These are phyloP conservation scores for Acropternis orthonyx DNA, from an alignment of 2,797 vertebrate species.

Conservation along the genomic window DNA sequence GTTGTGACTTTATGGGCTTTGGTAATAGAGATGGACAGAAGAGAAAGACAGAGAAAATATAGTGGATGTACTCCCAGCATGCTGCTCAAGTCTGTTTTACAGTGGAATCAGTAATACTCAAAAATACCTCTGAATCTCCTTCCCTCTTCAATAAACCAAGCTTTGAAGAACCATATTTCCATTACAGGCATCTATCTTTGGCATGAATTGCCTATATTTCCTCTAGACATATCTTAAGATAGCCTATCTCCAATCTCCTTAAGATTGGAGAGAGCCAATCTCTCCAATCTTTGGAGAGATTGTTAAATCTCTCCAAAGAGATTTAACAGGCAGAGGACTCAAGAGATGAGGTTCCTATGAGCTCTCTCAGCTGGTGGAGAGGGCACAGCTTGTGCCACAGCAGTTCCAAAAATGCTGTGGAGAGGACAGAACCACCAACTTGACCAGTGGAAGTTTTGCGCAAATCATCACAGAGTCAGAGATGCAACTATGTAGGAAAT, in stretches of 20 bases:
- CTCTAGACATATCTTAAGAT: background rate
- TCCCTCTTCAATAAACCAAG: background rate
- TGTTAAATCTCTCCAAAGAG: no score
- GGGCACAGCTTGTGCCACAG: background rate
- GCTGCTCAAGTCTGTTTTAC: background rate
- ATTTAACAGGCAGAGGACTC: background rate
- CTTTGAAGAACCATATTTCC: background rate
- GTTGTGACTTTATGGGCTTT: background rate
- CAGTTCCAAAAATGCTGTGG: background rate
- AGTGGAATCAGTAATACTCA: background rate
- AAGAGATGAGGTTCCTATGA: background rate
- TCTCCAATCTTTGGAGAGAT: no score
- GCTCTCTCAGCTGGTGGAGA: background rate
- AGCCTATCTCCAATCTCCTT: background rate
- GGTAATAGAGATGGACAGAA: background rate
- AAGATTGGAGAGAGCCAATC: no score
- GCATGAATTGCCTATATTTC: background rate
- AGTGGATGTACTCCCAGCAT: background rate
- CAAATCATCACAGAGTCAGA: background rate
- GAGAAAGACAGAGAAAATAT: background rate
- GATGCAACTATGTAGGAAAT: background rate
- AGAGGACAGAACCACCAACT: background rate
- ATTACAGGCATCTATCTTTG: background rate
- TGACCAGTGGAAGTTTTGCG: fast-evolving
- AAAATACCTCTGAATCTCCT: background rate